phyloP scores from a whole-genome alignment of 2,888 invertebrate species.

The Chrysolina americana region DNA sequence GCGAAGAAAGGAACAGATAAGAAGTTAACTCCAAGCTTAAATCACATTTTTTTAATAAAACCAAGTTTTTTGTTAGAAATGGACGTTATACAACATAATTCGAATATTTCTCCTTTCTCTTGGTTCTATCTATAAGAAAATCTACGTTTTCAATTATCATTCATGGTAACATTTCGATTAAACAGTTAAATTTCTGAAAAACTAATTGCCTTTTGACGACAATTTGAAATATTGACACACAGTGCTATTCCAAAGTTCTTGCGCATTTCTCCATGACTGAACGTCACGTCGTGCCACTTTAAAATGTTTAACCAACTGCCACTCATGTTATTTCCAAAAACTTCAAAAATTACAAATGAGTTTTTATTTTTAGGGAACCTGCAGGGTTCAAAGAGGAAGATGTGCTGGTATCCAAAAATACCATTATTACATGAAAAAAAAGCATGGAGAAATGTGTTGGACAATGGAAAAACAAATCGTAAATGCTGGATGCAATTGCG shows the following conservation, averaged over 20 bases:
- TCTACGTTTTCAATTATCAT: neutral
- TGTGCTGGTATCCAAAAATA: conserved; percentile 52
- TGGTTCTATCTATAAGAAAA: no score
- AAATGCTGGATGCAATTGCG: conserved; percentile 56
- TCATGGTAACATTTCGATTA: no score
- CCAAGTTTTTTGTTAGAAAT: no score
- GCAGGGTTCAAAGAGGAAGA: conserved; percentile 46
- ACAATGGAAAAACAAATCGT: conserved; percentile 49
- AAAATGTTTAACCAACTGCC: neutral
- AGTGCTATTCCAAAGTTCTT: conserved; percentile 2
- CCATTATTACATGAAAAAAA: conserved; percentile 51
- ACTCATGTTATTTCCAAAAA: conserved; percentile 41
- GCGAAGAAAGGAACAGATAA: no score
- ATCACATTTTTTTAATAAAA: no score
- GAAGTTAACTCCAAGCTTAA: no score
- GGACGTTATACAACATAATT: no score
- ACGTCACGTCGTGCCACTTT: neutral
- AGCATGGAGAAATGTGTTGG: conserved; percentile 51
- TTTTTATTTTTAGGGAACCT: conserved; percentile 52
- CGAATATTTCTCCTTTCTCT: no score
- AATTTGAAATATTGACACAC: neutral
- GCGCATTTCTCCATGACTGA: neutral
- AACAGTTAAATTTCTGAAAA: no score
- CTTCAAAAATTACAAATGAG: conserved; percentile 31
- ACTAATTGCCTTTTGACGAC: no score